Conservation (phyloP, 2,113 vertebrate species). For the Misgurnus anguillicaudatus region DNA sequence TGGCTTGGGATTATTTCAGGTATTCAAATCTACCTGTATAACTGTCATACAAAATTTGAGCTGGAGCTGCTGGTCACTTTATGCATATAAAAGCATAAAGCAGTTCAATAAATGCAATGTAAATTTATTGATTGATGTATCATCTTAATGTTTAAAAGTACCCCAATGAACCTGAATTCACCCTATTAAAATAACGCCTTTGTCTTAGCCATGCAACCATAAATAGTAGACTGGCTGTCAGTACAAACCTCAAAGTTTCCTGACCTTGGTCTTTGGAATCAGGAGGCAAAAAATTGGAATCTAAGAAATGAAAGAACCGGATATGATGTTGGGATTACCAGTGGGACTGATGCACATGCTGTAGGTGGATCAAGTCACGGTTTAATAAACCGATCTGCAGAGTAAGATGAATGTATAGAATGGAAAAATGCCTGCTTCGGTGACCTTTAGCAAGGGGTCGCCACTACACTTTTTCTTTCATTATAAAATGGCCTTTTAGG, state of each 20-base stretch:
- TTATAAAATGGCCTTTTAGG: constrained; percentile 34
- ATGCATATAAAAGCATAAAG: no score
- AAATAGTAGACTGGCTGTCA: background rate
- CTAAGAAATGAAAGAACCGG: constrained; percentile 21
- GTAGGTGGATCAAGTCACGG: constrained; percentile 18
- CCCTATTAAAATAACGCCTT: background rate
- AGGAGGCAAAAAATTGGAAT: background rate
- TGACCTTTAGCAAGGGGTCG: constrained; percentile 30
- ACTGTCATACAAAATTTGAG: no score
- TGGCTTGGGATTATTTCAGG: no score
- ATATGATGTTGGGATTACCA: constrained; percentile 18
- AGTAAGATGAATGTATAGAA: constrained; percentile 17
- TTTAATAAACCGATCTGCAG: constrained; percentile 28
- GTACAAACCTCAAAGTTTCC: constrained; percentile 4
- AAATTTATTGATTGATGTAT: no score
- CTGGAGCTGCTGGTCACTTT: no score
- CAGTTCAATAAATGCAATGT: no score
- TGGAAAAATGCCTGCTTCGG: background rate
- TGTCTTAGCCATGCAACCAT: background rate
- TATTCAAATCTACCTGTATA: no score
- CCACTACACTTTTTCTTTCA: constrained; percentile 7
- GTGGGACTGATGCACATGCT: constrained; percentile 12
- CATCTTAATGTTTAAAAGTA: no score
- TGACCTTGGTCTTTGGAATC: background rate
- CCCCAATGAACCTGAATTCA: no score